These are phyloP conservation scores for Callyntrura guangdongensis DNA, from an alignment of 2,888 invertebrate species.

Conservation along the genomic window DNA sequence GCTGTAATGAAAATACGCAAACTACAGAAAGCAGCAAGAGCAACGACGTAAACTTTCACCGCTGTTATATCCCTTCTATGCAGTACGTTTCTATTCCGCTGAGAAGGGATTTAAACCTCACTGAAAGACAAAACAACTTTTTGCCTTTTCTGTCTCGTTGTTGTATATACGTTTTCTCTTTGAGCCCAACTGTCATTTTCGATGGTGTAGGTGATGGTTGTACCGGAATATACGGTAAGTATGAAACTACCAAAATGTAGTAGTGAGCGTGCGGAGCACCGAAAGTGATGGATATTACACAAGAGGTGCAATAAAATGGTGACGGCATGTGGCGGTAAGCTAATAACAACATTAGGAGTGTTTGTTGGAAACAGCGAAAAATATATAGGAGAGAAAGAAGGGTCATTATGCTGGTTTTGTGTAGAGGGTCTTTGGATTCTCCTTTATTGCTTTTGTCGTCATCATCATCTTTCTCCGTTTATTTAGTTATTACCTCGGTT, in stretches of 20 bases:
- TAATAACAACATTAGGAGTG: constrained; percentile 34
- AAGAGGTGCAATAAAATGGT: constrained; percentile 61
- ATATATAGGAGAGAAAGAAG: neutral
- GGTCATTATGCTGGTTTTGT: neutral
- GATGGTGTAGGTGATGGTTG: neutral
- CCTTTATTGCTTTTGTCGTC: neutral
- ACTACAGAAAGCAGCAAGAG: too few relatives aligned
- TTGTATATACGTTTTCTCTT: neutral
- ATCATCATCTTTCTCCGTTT: neutral
- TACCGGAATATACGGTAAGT: too few relatives aligned
- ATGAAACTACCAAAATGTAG: too few relatives aligned
- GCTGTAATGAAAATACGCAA: too few relatives aligned
- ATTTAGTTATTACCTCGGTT: neutral
- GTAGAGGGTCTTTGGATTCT: constrained; percentile 23
- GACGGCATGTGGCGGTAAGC: constrained; percentile 9
- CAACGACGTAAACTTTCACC: neutral
- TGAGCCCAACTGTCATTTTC: neutral
- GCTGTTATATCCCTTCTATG: neutral
- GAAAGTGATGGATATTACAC: constrained; percentile 74
- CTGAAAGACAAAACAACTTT: constrained; percentile 38
- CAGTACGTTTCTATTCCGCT: too few relatives aligned
- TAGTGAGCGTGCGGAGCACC: neutral
- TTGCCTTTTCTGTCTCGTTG: neutral
- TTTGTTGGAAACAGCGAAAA: neutral
- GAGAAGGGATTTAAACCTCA: constrained; percentile 22